A percentile compares a stretch with the other conserved stretches of the same genome.
Evolutionary conservation across 2,113 vertebrate species (phyloP).

Genomic region (Micronycteris hirsuta): DNA sequence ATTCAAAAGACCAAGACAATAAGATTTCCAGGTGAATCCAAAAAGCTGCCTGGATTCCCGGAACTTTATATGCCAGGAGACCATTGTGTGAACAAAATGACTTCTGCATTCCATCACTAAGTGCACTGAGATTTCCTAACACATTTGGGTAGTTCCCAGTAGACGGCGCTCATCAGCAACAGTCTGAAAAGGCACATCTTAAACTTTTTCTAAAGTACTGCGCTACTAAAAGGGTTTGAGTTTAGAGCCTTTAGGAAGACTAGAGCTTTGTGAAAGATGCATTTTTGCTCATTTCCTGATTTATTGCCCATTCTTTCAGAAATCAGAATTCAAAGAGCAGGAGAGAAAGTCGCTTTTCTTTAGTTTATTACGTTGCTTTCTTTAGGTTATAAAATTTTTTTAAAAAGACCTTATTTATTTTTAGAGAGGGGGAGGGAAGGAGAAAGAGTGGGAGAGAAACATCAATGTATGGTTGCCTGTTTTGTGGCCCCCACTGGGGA

Average conservation of each 20-base stretch:
- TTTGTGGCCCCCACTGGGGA: too few species aligned
- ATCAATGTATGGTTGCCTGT: too few species aligned
- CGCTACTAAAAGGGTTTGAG: not conserved
- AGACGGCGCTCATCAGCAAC: slow-evolving; percentile 11
- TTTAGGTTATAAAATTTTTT: not conserved
- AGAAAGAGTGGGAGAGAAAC: too few species aligned
- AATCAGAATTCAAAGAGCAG: not conserved
- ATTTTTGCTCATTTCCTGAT: not conserved
- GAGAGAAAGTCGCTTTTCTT: not conserved
- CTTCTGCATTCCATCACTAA: not conserved
- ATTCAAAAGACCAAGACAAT: not conserved
- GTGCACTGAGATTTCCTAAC: not conserved
- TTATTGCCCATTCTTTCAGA: not conserved
- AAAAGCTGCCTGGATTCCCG: not conserved
- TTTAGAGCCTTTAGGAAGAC: not conserved
- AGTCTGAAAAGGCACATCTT: not conserved
- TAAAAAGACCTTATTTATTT: too few species aligned
- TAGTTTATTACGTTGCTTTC: not conserved
- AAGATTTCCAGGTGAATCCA: not conserved
- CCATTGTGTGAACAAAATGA: not conserved
- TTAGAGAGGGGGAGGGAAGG: too few species aligned
- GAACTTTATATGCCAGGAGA: not conserved
- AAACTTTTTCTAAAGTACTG: not conserved
- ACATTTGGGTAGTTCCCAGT: slow-evolving; percentile 8
- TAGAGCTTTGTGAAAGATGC: not conserved